Evolutionary conservation across 2,888 invertebrate species (phyloP).

Genomic region (Protonemura montana): DNA sequence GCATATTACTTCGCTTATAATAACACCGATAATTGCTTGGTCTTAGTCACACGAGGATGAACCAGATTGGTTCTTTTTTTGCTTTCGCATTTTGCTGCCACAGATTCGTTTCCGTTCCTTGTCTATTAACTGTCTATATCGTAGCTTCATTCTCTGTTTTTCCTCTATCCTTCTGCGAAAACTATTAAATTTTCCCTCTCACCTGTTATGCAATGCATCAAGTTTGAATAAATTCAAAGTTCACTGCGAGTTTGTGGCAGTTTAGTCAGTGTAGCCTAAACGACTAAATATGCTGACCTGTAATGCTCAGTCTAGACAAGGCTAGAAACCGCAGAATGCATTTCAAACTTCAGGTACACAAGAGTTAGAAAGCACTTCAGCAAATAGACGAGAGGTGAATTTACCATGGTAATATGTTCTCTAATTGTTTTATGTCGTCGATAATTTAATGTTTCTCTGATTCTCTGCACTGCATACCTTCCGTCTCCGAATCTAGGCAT

Average conservation of each 20-base stretch:
- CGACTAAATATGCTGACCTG: not conserved
- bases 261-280: not conserved
- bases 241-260: not conserved
- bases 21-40: not conserved
- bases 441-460: not conserved
- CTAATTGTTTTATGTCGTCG: not conserved
- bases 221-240: not conserved
- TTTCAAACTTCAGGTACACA: not conserved
- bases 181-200: not conserved
- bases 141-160: not conserved
- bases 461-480: not conserved
- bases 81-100: not conserved
- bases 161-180: constrained; percentile 7
- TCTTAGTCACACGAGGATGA: not conserved
- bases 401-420: not conserved
- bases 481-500: not conserved
- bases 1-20: not conserved
- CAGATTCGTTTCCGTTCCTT: not conserved
- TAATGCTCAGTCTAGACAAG: not conserved
- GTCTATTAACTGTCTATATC: not conserved
- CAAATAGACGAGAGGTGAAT: not conserved
- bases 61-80: not conserved
- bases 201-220: not conserved
- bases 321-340: not conserved
- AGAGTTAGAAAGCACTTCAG: not conserved